Evolutionary conservation across 1,140 invertebrate genomes (phyloP).

Genomic region (Caenorhabditis tropicalis): DNA sequence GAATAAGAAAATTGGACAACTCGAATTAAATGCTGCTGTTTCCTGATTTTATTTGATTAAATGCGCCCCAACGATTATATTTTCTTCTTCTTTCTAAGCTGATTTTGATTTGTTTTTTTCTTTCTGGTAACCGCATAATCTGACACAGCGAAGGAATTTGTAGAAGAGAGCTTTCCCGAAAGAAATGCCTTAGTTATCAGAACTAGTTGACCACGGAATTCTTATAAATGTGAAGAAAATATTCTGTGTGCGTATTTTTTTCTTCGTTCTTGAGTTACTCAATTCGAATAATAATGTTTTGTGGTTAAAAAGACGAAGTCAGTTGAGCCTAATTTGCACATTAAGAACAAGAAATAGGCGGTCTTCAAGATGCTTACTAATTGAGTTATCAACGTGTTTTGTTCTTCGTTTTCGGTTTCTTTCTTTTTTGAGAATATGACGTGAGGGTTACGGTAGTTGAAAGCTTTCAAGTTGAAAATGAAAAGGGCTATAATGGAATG

Average conservation of each 20-base stretch:
- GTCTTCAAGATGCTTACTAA: slow-evolving; percentile 15
- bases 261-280: neutral
- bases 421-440: neutral
- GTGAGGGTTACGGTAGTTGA: slow-evolving; percentile 8
- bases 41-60: slow-evolving; percentile 27
- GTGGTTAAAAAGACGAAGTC: neutral
- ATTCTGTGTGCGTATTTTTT: neutral
- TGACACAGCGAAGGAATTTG: neutral
- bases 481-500: neutral
- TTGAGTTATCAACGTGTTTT: slow-evolving; percentile 23
- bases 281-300: neutral
- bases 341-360: slow-evolving; percentile 22
- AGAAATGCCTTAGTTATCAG: neutral
- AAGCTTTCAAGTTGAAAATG: neutral
- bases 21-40: neutral
- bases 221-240: neutral
- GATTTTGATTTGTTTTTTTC: neutral
- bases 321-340: neutral
- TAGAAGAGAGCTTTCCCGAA: neutral
- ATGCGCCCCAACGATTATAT: neutral
- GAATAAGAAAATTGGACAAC: neutral
- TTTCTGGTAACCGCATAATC: neutral
- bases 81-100: neutral
- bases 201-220: neutral
- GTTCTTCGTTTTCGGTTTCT: neutral